Percentiles rank a stretch among this genome's conserved stretches.
These are phyloP conservation scores for Chaetophractus vellerosus DNA, from an alignment of 2,797 vertebrate species.

Conservation along the genomic window DNA sequence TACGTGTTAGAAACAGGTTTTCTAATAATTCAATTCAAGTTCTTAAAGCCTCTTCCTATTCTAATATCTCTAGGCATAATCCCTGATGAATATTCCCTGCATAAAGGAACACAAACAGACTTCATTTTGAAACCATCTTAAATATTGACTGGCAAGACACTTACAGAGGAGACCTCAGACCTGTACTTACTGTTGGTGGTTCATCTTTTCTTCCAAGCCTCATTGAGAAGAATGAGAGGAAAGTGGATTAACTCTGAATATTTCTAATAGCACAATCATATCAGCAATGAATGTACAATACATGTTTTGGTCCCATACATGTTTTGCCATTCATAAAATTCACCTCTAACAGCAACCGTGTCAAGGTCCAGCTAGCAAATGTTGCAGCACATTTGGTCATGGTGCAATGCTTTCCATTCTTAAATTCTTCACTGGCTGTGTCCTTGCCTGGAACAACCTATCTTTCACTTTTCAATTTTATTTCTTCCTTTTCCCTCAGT, in stretches of 20 bases:
- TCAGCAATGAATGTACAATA: neutral
- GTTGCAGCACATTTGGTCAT: neutral
- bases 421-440: neutral
- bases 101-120: slow-evolving; percentile 42
- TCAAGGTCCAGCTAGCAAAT: neutral
- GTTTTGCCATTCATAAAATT: slow-evolving; percentile 35
- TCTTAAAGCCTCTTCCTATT: slow-evolving; percentile 60
- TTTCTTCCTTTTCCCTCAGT: neutral
- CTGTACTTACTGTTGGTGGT: neutral
- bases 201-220: slow-evolving; percentile 53
- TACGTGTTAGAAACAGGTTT: slow-evolving; percentile 58
- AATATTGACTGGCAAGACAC: slow-evolving; percentile 62
- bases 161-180: neutral
- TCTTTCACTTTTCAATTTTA: neutral
- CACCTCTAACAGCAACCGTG: neutral
- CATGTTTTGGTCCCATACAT: neutral
- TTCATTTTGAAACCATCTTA: slow-evolving; percentile 72
- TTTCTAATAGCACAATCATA: neutral
- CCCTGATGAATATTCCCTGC: slow-evolving; percentile 60
- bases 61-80: slow-evolving; percentile 64
- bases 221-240: slow-evolving; percentile 26
- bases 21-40: slow-evolving; percentile 70
- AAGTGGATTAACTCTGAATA: slow-evolving; percentile 43
- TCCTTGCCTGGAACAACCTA: neutral
- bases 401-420: neutral